Base-by-base conservation (phyloP, 1,140 invertebrate species). In the Heterodera schachtii region DNA sequence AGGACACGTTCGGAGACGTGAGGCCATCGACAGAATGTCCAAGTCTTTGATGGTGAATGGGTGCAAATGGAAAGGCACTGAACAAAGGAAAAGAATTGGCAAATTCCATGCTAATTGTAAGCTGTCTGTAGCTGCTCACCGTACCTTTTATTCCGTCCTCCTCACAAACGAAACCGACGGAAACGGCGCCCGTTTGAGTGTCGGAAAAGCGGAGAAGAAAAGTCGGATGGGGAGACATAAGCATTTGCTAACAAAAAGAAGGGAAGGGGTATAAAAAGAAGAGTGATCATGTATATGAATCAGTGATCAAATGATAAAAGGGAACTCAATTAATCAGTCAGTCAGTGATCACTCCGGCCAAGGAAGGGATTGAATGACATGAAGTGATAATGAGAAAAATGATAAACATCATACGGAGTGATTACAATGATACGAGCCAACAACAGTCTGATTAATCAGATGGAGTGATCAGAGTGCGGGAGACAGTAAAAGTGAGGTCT, bases 31-130 rank as follows among this genome's bases (percentile, higher is more conserved):
- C 73, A 89, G 75, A 31, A 90, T 88, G 79, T 89, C 88, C 71
- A 89, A 81, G 78, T 89, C 88, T 78, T 89, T 89, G 75, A 89
- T 89, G 16, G 89, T 87, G 70, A 90, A 90, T 5, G 88, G 88
- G 8, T 88, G 73, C 85, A 89, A 81, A 78, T 90, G 88, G 73
- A 89, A 90, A 11, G 89, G 85, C 73, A 89, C 89, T 87, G 64
- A 52, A 86, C 21, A 60, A 21, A 70, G 6, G 21, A 67, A 79
- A 41, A 13, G 82, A 13, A 47, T 21, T 43, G 47, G 71, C 9
- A 16, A 41, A 13, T 78, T 31, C 31, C 31, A 69, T 13, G 16
- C 41, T 21, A 75, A 75, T 67, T 5, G 31, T 75, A 78, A 4
- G n/a, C 6, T 52, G 6, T 64, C 16, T 19, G 16, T 47, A 80